These are phyloP conservation scores for Gymnoscelis rufifasciata DNA, from an alignment of 2,888 invertebrate species.

Conservation along the genomic window DNA sequence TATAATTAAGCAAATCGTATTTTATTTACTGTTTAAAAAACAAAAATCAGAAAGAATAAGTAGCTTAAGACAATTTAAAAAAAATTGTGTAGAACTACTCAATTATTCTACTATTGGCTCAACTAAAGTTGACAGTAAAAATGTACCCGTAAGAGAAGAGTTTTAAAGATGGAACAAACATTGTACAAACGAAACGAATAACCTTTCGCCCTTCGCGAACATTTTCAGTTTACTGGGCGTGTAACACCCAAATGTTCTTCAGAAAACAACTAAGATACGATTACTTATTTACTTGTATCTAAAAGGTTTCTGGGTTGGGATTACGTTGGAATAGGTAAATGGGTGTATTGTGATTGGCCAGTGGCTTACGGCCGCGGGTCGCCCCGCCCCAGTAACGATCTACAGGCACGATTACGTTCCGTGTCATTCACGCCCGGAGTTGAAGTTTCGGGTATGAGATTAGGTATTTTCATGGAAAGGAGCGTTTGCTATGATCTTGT, in stretches of 20 bases:
- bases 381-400: constrained; percentile 63
- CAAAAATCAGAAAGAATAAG: no score
- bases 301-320: constrained; percentile 36
- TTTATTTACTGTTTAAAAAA: no score
- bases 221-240: not conserved
- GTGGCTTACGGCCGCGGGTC: constrained; percentile 25
- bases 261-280: constrained; percentile 11
- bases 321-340: constrained; percentile 49
- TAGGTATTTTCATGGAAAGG: constrained; percentile 15
- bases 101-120: no score
- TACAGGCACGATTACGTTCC: constrained; percentile 36
- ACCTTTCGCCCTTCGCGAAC: no score
- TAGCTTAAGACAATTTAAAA: no score
- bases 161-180: no score
- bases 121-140: no score
- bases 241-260: not conserved
- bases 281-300: constrained; percentile 36
- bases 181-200: no score
- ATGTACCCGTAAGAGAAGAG: no score
- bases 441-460: constrained; percentile 17
- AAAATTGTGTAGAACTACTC: no score
- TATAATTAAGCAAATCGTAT: no score
- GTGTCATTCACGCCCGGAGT: constrained; percentile 23
- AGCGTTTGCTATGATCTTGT: no score
- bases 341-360: constrained; percentile 54